Conservation (phyloP, 2,888 invertebrate species). For the Oxystoma pomonae region DNA sequence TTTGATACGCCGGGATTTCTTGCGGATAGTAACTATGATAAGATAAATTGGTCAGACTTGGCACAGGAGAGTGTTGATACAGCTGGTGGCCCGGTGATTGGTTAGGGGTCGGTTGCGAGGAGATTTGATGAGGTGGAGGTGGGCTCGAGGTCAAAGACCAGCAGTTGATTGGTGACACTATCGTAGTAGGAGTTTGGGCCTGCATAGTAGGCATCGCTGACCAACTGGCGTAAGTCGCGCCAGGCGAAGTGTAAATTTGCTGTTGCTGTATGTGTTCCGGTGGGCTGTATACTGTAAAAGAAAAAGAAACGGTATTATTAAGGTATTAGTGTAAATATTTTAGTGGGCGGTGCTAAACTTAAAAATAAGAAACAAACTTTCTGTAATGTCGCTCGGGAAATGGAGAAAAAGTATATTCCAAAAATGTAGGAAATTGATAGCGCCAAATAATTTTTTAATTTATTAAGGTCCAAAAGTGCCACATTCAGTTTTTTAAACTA, state of each 20-base stretch:
- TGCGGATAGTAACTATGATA: conserved; percentile 43
- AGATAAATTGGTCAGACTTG: conserved; percentile 43
- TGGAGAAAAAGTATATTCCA: too few relatives aligned
- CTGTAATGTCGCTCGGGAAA: too few relatives aligned
- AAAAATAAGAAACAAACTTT: too few relatives aligned
- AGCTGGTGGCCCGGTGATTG: conserved; percentile 46
- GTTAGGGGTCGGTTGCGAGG: conserved; percentile 42
- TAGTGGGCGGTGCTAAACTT: too few relatives aligned
- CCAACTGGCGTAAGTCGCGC: conserved; percentile 44
- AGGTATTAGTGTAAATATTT: background rate
- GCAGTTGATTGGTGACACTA: conserved; percentile 45
- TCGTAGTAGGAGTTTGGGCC: conserved; percentile 42
- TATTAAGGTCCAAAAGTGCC: too few relatives aligned
- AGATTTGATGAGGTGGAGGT: conserved; percentile 44
- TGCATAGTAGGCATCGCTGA: conserved; percentile 41
- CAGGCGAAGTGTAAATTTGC: conserved; percentile 36
- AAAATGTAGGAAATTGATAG: too few relatives aligned
- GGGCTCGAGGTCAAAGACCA: conserved; percentile 48
- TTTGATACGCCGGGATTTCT: conserved; percentile 43
- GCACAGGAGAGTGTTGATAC: conserved; percentile 40
- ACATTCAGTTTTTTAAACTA: too few relatives aligned
- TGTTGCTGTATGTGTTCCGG: conserved; percentile 48
- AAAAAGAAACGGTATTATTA: too few relatives aligned
- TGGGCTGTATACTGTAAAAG: conserved; percentile 44
- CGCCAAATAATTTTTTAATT: too few relatives aligned